These are phyloP conservation scores for Physella acuta DNA, from an alignment of 1,140 invertebrate species.

Conservation along the genomic window DNA sequence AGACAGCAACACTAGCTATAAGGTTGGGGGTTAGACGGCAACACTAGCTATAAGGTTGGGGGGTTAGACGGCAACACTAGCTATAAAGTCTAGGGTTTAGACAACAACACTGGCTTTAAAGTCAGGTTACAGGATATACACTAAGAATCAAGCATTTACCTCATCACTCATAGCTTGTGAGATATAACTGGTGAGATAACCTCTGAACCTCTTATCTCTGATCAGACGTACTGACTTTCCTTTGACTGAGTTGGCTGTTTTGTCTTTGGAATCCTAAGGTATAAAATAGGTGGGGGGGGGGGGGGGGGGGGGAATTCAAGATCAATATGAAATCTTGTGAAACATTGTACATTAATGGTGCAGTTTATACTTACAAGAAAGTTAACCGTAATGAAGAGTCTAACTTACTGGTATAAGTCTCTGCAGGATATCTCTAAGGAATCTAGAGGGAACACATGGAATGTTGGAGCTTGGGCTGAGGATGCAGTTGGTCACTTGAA, in stretches of 20 bases:
- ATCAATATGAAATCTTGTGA: not conserved
- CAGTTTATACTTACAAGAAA: not conserved
- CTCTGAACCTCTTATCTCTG: not conserved
- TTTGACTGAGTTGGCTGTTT: conserved; percentile 2
- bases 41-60: no score
- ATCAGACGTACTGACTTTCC: conserved; percentile 6
- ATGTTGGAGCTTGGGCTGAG: not conserved
- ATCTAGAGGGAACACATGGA: not conserved
- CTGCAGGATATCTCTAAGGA: conserved; percentile 3
- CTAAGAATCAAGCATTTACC: not conserved
- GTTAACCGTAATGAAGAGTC: not conserved
- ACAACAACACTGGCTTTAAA: no score
- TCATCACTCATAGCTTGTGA: not conserved
- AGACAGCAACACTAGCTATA: no score
- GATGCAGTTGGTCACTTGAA: not conserved
- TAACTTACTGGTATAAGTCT: not conserved
- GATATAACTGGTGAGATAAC: not conserved
- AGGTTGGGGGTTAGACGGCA: no score
- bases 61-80: no score
- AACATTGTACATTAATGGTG: not conserved
- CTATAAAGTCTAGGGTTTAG: no score
- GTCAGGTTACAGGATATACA: not conserved
- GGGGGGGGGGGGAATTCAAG: no score
- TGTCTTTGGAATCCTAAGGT: conserved; percentile 5
- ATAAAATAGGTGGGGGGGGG: not conserved